A percentile compares a stretch with the other conserved stretches of the same genome.
Conservation (phyloP, 2,888 invertebrate genomes). For the Anarsia innoxiella region DNA sequence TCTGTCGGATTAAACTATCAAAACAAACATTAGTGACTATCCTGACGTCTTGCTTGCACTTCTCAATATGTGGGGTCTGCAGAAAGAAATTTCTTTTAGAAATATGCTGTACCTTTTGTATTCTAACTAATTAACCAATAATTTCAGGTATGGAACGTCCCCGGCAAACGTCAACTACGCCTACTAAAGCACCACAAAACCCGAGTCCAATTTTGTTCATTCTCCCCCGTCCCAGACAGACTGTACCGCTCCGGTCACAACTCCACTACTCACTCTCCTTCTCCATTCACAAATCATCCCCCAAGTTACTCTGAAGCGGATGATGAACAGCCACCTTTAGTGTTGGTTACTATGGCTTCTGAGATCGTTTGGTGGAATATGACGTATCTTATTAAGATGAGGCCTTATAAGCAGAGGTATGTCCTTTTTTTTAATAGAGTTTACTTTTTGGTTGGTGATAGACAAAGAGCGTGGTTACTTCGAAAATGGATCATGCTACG, state of each 20-base stretch:
- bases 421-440: slow-evolving; percentile 12
- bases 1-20: too few relatives aligned
- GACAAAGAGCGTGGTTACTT: too few relatives aligned
- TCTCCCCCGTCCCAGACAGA: slow-evolving; percentile 66
- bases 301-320: slow-evolving; percentile 21
- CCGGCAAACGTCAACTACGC: slow-evolving; percentile 45
- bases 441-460: background rate
- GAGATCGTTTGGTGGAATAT: slow-evolving; percentile 78
- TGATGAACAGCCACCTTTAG: slow-evolving; percentile 53
- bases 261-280: slow-evolving; percentile 20
- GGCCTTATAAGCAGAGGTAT: slow-evolving; percentile 40
- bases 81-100: too few relatives aligned
- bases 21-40: too few relatives aligned
- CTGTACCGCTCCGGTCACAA: slow-evolving; percentile 22
- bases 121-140: too few relatives aligned
- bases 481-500: too few relatives aligned
- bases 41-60: too few relatives aligned
- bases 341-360: slow-evolving; percentile 73
- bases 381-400: slow-evolving; percentile 40
- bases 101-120: too few relatives aligned
- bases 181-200: slow-evolving; percentile 70
- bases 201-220: slow-evolving; percentile 66
- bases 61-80: too few relatives aligned
- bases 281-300: slow-evolving; percentile 15
- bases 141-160: slow-evolving; percentile 66